Conservation (phyloP, 2,888 invertebrate species). For the Unio delphinus region DNA sequence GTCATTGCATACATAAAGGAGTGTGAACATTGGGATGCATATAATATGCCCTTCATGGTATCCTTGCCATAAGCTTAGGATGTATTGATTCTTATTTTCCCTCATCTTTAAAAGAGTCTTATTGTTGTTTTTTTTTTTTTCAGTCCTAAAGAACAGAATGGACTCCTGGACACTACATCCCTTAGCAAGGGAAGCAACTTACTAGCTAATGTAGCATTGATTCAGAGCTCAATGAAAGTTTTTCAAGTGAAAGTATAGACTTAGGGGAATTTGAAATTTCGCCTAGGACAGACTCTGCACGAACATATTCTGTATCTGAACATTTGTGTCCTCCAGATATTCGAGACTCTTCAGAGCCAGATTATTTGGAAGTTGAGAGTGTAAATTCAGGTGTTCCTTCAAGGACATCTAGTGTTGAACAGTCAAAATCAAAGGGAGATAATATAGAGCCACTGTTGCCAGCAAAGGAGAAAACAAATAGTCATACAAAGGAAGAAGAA, state of each 20-base stretch:
- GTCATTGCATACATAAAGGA: too few species aligned
- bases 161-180: too few species aligned
- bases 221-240: conserved; percentile 53
- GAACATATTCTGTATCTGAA: conserved; percentile 16
- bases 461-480: conserved; percentile 78
- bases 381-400: conserved; percentile 39
- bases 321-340: conserved; percentile 21
- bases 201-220: conserved; percentile 65
- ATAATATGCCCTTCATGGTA: too few species aligned
- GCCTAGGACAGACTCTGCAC: conserved; percentile 19
- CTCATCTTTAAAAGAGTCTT: too few species aligned
- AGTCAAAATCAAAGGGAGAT: conserved; percentile 10
- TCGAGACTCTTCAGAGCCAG: conserved; percentile 39
- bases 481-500: conserved; percentile 80
- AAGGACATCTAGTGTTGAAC: conserved; percentile 10
- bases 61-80: too few species aligned
- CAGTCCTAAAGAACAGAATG: too few species aligned
- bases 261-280: conserved; percentile 42
- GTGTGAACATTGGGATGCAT: too few species aligned
- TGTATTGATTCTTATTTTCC: too few species aligned
- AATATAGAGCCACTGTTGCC: conserved; percentile 76
- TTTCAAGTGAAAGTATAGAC: conserved; percentile 45
- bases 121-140: too few species aligned
- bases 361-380: conserved; percentile 52
- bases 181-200: conserved; percentile 34